Evolutionary conservation across 2,113 vertebrate genomes (phyloP), one percentile per base, ranked within the genome.

Genomic region (Pelobates fuscus): DNA sequence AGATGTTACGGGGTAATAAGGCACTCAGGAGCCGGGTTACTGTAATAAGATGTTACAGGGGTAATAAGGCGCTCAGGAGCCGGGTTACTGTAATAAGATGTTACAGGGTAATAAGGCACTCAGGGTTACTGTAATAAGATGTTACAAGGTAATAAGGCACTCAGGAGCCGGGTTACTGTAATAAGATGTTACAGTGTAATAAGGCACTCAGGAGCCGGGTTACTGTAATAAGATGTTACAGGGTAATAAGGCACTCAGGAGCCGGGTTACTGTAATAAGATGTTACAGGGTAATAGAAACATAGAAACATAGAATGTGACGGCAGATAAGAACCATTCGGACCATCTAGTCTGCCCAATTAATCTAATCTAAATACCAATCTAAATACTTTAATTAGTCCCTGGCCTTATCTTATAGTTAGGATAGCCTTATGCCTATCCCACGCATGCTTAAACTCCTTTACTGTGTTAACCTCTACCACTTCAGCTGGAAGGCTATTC

Each of bases 161-260:
- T 59, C 30, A 58, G 67, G n/a, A 26, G 52, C 2, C 52, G 52
- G 52, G 21, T 37, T 37, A 37, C 32, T 37, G 32, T 37, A 37
- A 37, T 37, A 37, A 37, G 32, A 37, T 37, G 32, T 37, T 37
- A 37, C 32, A 37, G 32, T 5, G 52, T 32, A 69, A 32, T 54
- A 69, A 55, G 55, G 41, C 55, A 18, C 15, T 70, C 32, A 44
- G 68, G 55, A 44, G 68, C 15, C 29, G 68, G n/a, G 55, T 20
- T 59, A 59, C 54, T 70, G 37, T 32, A 37, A 37, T 27, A 23
- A 12, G 14, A 69, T 20, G 32, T 10, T 58, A 43, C 21, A 43
- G 52, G 67, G 30, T 58, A 61, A 61, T 61, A 8, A 29, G 24
- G n/a, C 32, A 8, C 21, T 59, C 30, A 58, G 67, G n/a, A 26